Base-by-base conservation (phyloP, 92 coral and sea anemone species). In the Micromussa lordhowensis region DNA sequence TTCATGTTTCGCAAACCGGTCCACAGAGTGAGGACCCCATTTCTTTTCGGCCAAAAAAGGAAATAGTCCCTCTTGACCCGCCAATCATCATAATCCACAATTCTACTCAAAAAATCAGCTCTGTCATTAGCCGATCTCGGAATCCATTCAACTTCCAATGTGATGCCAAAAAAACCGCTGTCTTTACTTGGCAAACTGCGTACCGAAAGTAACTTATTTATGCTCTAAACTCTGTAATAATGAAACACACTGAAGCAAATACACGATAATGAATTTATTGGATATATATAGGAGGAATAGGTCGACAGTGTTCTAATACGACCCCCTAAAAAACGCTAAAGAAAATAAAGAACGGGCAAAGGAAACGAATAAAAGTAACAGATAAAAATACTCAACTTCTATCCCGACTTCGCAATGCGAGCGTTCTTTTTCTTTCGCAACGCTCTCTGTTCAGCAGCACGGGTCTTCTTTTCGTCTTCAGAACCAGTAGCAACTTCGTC, bases 71-170 rank as follows among this genome's bases (percentile, higher is more conserved):
- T n/a, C n/a, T n/a, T n/a, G n/a, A n/a, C n/a, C n/a, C n/a, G n/a
- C 91, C 58, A 54, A 54, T 54, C 58, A 54, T 54, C 58, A 54
- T 54, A 54, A 54, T 54, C 58, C 58, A 54, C 58, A 12, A 54
- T 16, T 54, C 82, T 82, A 44, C 88, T 89, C 75, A 89, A 34
- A 83, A 79, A 87, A 87, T 87, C 86, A 30, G 90, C 86, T 78
- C 84, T 87, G 51, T 71, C 91, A 35, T 80, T 87, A n/a, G 76
- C 86, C 13, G 87, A 87, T 80, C 86, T 68, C n/a, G 81, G 91
- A 34, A 85, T 85, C 89, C 82, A 85, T 75, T 74, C 84, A 18
- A 85, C 75, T 74, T 75, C 72, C 75, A 76, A 76, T 22, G 72
- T 72, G 80, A 85, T 76, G 83, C 58, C n/a, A n/a, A n/a, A n/a